A percentile compares a stretch with the other conserved stretches of the same genome.
Evolutionary conservation across 2,113 vertebrate genomes (phyloP).

Genomic region (Nicator chloris): DNA sequence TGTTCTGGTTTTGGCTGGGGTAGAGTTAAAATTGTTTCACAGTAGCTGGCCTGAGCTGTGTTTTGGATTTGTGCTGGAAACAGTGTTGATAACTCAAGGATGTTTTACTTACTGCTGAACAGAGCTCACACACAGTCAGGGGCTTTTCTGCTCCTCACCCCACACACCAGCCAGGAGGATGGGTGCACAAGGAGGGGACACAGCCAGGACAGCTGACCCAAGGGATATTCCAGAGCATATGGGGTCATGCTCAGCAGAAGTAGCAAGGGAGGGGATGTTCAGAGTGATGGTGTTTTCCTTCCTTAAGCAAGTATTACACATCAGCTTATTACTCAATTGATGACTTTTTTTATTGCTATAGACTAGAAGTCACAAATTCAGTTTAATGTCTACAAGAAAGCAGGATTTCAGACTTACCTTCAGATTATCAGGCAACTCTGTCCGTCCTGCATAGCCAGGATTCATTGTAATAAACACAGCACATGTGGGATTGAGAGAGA

Average conservation of each 20-base stretch:
- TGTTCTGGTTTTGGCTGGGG: neutral
- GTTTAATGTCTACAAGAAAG: neutral
- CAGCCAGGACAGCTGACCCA: neutral
- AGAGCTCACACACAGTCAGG: neutral
- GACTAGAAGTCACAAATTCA: neutral
- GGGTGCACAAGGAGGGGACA: neutral
- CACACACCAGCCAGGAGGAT: neutral
- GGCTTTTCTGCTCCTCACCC: neutral
- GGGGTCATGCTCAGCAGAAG: neutral
- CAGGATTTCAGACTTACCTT: slow-evolving; percentile 76
- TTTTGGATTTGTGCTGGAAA: neutral
- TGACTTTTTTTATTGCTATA: neutral
- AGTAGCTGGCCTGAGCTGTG: neutral
- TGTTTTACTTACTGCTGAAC: neutral
- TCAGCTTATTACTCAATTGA: neutral
- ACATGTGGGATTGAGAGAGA: slow-evolving; percentile 89
- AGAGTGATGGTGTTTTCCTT: neutral
- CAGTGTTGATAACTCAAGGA: neutral
- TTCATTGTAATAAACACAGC: slow-evolving; percentile 96
- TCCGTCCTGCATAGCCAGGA: slow-evolving; percentile 90
- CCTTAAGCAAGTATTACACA: neutral
- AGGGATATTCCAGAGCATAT: neutral
- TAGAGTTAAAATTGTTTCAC: neutral
- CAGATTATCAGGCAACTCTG: slow-evolving; percentile 91
- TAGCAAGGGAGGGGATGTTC: neutral